phyloP scores from a whole-genome alignment of 2,797 vertebrate genomes.

The Eulemur coronatus region DNA sequence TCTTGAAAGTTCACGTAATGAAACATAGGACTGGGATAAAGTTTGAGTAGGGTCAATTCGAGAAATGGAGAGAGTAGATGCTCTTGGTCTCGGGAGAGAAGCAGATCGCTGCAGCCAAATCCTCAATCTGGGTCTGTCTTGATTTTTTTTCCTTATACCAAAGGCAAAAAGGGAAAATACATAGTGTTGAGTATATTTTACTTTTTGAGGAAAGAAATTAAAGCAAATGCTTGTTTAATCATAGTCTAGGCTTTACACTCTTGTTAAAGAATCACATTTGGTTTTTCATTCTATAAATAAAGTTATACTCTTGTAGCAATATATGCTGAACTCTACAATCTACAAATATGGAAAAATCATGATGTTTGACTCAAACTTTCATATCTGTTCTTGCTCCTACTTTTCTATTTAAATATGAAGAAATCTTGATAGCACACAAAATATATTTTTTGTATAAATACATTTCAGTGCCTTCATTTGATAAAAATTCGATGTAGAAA shows the following conservation, averaged over 20 bases:
- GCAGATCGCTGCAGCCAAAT: neutral
- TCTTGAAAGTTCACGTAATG: neutral
- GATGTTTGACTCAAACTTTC: neutral
- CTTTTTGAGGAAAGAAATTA: neutral
- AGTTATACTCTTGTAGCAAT: neutral
- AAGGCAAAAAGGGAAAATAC: neutral
- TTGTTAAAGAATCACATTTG: conserved; percentile 28
- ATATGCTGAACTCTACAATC: neutral
- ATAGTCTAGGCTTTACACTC: neutral
- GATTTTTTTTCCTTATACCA: neutral
- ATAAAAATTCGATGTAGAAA: conserved; percentile 7
- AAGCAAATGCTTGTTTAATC: neutral
- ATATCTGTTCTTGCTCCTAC: neutral
- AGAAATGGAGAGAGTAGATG: neutral
- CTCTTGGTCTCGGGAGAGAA: neutral
- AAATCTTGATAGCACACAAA: neutral
- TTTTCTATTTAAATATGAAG: neutral
- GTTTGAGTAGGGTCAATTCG: neutral
- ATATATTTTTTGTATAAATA: neutral
- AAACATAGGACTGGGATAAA: neutral
- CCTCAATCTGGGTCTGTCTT: neutral
- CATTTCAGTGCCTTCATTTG: neutral
- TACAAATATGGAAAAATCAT: neutral
- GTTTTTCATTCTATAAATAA: conserved; percentile 10
- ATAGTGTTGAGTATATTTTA: neutral